A percentile compares a stretch with the other conserved stretches of the same genome.
Evolutionary conservation across 2,888 invertebrate species (phyloP).

Genomic region (Agrotis exclamationis): DNA sequence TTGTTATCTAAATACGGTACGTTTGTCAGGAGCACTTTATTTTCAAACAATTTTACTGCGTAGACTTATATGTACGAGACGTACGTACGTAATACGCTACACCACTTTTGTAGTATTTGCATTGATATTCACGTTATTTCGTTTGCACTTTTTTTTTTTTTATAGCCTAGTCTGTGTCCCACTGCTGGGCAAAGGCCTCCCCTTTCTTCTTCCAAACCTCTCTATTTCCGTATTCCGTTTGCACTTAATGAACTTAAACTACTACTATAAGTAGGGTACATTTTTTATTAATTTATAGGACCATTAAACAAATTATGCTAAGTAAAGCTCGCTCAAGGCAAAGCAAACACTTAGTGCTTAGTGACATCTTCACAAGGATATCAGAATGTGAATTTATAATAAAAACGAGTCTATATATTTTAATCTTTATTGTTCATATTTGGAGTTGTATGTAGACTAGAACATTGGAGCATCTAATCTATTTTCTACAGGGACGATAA

Average conservation of each 20-base stretch:
- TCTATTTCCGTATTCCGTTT: no score
- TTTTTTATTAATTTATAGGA: no score
- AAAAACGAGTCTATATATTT: constrained; percentile 28
- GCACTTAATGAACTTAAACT: no score
- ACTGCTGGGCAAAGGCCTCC: no score
- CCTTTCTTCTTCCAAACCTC: no score
- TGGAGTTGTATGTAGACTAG: constrained; percentile 49
- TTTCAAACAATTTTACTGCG: background rate
- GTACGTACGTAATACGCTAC: no score
- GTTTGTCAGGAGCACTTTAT: no score
- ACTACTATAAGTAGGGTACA: background rate
- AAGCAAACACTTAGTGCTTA: background rate
- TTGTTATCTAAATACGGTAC: background rate
- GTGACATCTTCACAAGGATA: background rate
- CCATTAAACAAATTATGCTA: no score
- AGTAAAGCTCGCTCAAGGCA: no score
- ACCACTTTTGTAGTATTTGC: background rate
- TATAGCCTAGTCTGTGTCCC: no score
- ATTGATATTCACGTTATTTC: background rate
- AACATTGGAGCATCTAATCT: constrained; percentile 26
- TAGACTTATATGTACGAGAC: background rate
- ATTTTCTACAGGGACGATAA: constrained; percentile 18
- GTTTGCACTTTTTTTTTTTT: no score
- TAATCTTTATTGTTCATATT: constrained; percentile 51
- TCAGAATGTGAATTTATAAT: constrained; percentile 8